These are phyloP conservation scores for Acanthacorydalis orientalis DNA, from an alignment of 2,888 invertebrate genomes.

Conservation along the genomic window DNA sequence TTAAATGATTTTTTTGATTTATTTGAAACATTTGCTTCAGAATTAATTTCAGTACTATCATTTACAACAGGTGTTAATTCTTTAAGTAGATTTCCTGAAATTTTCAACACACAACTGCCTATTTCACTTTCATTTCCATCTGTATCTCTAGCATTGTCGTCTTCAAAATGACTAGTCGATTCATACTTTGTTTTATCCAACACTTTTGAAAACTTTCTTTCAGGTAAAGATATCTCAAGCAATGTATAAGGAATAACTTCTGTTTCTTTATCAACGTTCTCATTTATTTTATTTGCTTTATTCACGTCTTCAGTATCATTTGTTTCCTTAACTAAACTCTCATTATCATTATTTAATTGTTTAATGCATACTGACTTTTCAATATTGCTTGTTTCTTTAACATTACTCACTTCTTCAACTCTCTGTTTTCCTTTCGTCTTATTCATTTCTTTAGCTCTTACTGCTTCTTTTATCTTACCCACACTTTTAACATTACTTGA, in stretches of 20 bases:
- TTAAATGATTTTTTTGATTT: no score
- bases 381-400: no score
- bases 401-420: no score
- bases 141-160: neutral
- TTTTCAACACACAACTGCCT: neutral
- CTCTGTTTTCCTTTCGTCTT: neutral
- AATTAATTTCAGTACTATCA: no score
- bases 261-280: neutral
- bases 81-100: neutral
- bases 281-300: neutral
- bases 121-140: neutral
- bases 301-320: neutral
- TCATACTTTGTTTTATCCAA: slow-evolving; percentile 2
- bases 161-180: neutral
- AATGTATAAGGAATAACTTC: neutral
- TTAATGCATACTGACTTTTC: neutral
- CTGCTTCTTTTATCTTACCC: no score
- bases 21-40: no score
- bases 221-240: slow-evolving; percentile 2
- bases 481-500: no score
- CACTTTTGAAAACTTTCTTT: neutral
- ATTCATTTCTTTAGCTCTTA: no score
- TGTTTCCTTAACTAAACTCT: neutral
- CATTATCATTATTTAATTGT: neutral
- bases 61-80: no score